Conservation (phyloP, 2,113 vertebrate species). For the Sisor rabdophorus region DNA sequence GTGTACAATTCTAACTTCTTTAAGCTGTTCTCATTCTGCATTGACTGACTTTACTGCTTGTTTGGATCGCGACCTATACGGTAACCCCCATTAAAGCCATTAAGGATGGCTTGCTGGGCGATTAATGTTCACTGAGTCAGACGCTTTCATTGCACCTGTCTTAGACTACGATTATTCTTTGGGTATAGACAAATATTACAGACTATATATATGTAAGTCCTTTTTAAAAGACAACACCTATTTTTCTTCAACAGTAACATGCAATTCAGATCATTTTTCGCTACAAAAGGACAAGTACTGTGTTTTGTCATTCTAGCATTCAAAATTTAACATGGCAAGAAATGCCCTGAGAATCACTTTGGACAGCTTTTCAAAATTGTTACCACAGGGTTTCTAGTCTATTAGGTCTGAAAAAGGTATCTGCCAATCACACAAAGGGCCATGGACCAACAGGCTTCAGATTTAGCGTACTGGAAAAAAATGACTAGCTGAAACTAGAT, state of each 20-base stretch:
- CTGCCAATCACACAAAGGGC: conserved; percentile 11
- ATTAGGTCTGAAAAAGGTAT: conserved; percentile 22
- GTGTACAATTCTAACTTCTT: conserved; percentile 14
- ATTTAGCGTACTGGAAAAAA: conserved; percentile 18
- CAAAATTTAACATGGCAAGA: neutral
- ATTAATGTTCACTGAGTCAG: conserved; percentile 32
- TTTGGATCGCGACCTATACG: conserved; percentile 29
- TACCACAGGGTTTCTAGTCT: conserved; percentile 1
- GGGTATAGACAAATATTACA: neutral
- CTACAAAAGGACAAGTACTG: neutral
- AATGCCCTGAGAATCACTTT: neutral
- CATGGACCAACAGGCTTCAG: neutral
- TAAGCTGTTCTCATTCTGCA: conserved; percentile 15
- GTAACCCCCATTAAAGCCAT: conserved; percentile 34
- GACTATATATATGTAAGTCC: neutral
- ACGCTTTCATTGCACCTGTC: conserved; percentile 9
- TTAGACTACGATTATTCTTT: neutral
- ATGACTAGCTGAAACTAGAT: conserved; percentile 14
- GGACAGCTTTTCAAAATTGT: neutral
- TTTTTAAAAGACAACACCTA: neutral
- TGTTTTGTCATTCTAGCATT: neutral
- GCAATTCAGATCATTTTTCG: neutral
- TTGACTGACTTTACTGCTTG: conserved; percentile 9
- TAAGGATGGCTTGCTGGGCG: conserved; percentile 18
- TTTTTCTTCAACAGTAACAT: neutral